These are phyloP conservation scores for Dreissena polymorpha DNA, from an alignment of 1,140 invertebrate species.

Conservation along the genomic window DNA sequence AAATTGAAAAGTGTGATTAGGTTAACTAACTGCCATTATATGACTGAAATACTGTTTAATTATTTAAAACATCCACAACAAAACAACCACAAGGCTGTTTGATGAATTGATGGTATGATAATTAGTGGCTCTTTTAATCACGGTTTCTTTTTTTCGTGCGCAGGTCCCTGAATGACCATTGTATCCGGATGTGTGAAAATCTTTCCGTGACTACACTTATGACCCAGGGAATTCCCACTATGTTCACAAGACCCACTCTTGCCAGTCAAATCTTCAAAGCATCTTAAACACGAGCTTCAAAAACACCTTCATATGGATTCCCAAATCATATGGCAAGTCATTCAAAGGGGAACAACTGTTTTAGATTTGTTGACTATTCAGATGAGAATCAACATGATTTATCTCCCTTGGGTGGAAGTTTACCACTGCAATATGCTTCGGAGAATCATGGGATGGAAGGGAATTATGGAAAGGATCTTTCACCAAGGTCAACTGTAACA, in stretches of 20 bases:
- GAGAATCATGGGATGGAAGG: conserved; percentile 33
- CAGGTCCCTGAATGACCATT: conserved; percentile 64
- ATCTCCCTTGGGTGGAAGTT: conserved; percentile 43
- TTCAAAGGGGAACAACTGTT: conserved; percentile 24
- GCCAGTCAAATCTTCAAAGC: conserved; percentile 32
- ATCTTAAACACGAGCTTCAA: conserved; percentile 41
- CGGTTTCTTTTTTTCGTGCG: conserved; percentile 21
- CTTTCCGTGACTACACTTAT: conserved; percentile 55
- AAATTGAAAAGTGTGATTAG: too few relatives aligned
- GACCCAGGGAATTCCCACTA: conserved; percentile 53
- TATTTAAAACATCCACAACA: too few relatives aligned
- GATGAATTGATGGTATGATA: too few relatives aligned
- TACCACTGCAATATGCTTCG: conserved; percentile 6
- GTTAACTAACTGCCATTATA: too few relatives aligned
- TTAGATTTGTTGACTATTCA: neutral
- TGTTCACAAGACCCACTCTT: conserved; percentile 38
- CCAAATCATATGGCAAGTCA: conserved; percentile 8
- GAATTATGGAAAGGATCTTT: conserved; percentile 32
- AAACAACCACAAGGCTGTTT: too few relatives aligned
- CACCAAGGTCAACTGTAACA: conserved; percentile 44
- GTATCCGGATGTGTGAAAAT: conserved; percentile 63
- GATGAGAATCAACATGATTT: conserved; percentile 26
- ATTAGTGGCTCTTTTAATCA: neutral
- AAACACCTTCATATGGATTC: conserved; percentile 42
- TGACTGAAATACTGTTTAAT: too few relatives aligned